A percentile compares a stretch with the other conserved stretches of the same genome.
Conservation (phyloP, 1,140 invertebrate genomes). For the Pseudomyrmex pallidus region DNA sequence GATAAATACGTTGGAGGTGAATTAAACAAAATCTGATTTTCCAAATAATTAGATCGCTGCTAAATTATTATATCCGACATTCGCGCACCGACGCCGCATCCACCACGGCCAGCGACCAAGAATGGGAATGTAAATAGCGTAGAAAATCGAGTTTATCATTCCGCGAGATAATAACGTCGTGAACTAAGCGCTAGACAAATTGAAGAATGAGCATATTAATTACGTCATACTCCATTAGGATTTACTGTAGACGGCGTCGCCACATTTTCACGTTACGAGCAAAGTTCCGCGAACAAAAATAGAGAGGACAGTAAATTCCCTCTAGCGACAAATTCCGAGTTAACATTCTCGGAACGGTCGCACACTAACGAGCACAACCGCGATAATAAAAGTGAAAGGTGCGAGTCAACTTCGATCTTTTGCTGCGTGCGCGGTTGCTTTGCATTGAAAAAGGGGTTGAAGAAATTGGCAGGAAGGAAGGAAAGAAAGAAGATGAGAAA, state of each 20-base stretch:
- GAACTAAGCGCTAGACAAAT: slow-evolving; percentile 56
- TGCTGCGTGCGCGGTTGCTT: slow-evolving; percentile 16
- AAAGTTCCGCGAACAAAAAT: slow-evolving; percentile 34
- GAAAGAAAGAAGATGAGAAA: neutral
- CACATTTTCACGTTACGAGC: slow-evolving; percentile 53
- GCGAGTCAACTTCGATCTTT: slow-evolving; percentile 13
- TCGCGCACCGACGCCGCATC: neutral
- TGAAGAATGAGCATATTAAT: slow-evolving; percentile 57
- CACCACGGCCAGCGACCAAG: neutral
- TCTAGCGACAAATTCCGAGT: slow-evolving; percentile 53
- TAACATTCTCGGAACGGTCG: slow-evolving; percentile 53
- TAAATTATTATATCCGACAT: slow-evolving; percentile 37
- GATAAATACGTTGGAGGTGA: slow-evolving; percentile 38
- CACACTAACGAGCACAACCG: slow-evolving; percentile 49
- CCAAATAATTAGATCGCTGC: slow-evolving; percentile 45
- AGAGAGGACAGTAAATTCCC: slow-evolving; percentile 42
- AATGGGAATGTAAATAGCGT: slow-evolving; percentile 23
- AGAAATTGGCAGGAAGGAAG: slow-evolving; percentile 58
- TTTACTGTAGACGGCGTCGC: slow-evolving; percentile 40
- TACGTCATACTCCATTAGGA: slow-evolving; percentile 49
- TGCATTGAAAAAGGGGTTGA: slow-evolving; percentile 46
- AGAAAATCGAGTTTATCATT: slow-evolving; percentile 54
- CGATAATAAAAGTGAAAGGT: slow-evolving; percentile 60
- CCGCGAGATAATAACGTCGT: slow-evolving; percentile 44
- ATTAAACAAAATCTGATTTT: slow-evolving; percentile 55